A percentile compares a stretch with the other conserved stretches of the same genome.
phyloP scores from a whole-genome alignment of 2,797 vertebrate species.

The Danio kyathit region DNA sequence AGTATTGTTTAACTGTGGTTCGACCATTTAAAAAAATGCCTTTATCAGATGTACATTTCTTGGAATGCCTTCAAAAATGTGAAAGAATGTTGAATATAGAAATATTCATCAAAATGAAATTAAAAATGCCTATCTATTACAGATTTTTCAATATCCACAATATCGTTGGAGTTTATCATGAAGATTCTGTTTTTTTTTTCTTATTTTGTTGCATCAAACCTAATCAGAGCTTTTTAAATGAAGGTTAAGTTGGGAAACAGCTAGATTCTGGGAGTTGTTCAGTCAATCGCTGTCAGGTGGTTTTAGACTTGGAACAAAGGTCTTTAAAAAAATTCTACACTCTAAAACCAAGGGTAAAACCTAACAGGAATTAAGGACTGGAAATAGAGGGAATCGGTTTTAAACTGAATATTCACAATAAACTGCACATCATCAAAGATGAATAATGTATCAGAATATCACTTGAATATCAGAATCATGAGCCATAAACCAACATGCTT shows the following conservation, averaged over 20 bases:
- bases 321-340: neutral
- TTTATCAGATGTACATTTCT: neutral
- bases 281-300: neutral
- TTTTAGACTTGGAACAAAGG: slow-evolving; percentile 5
- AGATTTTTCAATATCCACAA: neutral
- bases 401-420: neutral
- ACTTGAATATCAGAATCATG: neutral
- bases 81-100: neutral
- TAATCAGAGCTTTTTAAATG: neutral
- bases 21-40: neutral
- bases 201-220: neutral
- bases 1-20: neutral
- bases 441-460: slow-evolving; percentile 4
- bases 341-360: neutral
- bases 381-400: neutral
- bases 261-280: neutral
- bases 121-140: neutral
- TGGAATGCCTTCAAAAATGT: neutral
- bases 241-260: neutral
- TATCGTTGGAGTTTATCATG: neutral
- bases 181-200: neutral
- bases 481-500: neutral
- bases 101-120: neutral
- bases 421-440: neutral
- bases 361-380: neutral